phyloP scores from a whole-genome alignment of 2,797 vertebrate genomes.

The Hydrocynus forskahlii region DNA sequence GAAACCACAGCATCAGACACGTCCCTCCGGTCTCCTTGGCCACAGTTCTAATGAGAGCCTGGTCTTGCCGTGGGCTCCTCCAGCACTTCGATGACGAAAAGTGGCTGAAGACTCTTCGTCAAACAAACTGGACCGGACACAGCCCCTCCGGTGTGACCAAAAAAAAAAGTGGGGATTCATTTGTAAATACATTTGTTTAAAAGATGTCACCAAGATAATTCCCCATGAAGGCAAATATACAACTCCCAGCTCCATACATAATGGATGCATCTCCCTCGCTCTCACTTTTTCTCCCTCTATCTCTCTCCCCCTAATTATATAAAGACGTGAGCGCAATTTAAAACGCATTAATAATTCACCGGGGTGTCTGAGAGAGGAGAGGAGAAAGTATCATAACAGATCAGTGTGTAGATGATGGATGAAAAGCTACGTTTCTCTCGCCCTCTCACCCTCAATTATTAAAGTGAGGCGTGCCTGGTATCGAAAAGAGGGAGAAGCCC shows the following conservation, averaged over 20 bases:
- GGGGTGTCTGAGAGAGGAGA: conserved; percentile 11
- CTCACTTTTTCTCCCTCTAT: conserved; percentile 55
- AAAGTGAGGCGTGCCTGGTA: conserved; percentile 28
- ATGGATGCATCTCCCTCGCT: conserved; percentile 52
- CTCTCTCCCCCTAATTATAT: conserved; percentile 61
- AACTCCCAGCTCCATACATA: conserved; percentile 46
- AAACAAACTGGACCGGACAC: neutral
- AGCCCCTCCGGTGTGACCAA: neutral
- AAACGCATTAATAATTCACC: conserved; percentile 72
- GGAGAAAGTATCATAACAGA: conserved; percentile 32
- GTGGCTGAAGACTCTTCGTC: neutral
- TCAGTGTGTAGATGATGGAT: conserved; percentile 35
- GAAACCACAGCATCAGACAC: neutral
- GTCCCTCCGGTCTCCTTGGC: neutral
- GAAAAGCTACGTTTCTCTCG: conserved; percentile 1
- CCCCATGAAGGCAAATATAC: conserved; percentile 66
- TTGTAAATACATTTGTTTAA: conserved; percentile 65
- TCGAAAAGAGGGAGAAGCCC: conserved; percentile 13
- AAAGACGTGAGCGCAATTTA: conserved; percentile 65
- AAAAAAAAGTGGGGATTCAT: conserved; percentile 48
- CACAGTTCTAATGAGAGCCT: neutral
- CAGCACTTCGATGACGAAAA: neutral
- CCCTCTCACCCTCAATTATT: conserved; percentile 33
- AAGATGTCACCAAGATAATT: conserved; percentile 58
- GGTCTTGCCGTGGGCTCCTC: neutral